Base-by-base conservation (phyloP, 2,113 vertebrate genomes). In the Nanorana parkeri region DNA sequence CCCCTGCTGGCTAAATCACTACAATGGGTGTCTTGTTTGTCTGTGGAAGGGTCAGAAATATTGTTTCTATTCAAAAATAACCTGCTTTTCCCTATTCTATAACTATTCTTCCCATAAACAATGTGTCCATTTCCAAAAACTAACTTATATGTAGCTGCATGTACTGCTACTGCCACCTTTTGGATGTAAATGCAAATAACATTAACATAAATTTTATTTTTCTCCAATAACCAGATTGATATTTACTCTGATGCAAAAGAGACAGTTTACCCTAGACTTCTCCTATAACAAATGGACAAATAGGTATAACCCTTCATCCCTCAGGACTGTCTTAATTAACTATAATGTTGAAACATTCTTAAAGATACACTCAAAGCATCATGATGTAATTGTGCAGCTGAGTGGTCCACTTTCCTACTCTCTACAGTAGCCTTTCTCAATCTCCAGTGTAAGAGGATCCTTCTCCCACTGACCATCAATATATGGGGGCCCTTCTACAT, bases 1-100 rank as follows among this genome's bases (percentile, higher is more conserved):
- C 15, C 77, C 55, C 66, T 78, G n/a, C 77, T 78, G 63, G 52
- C 29, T 41, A 79, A 67, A 68, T 68, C 52, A 79, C 74, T 51
- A 64, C 51, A 78, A 36, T 56, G 29, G 28, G 28, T 68, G 21
- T 68, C 65, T 68, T 79, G 77, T 68, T 68, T 68, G 51, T 58
- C 54, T 29, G 65, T 20, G 23, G 21, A 64, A 47, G 32, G 47
- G 64, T 68, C 51, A 78, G 52, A 68, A n/a, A 11, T 73, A 28
- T 73, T 4, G 16, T 21, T 47, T 68, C 65, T 67, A 61, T 55
- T 80, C 29, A 61, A 69, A 52, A 80, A 69, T 80, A 80, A 58
- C 54, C 65, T 61, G 32, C 29, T 23, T 69, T 60, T 69, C 24
- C 41, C 60, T 77, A 51, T 64, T 51, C 11, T 76, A 63, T 28